Percentiles rank a stretch among this genome's conserved stretches.
Conservation (phyloP, 2,113 vertebrate species). For the Eurystomus gularis region DNA sequence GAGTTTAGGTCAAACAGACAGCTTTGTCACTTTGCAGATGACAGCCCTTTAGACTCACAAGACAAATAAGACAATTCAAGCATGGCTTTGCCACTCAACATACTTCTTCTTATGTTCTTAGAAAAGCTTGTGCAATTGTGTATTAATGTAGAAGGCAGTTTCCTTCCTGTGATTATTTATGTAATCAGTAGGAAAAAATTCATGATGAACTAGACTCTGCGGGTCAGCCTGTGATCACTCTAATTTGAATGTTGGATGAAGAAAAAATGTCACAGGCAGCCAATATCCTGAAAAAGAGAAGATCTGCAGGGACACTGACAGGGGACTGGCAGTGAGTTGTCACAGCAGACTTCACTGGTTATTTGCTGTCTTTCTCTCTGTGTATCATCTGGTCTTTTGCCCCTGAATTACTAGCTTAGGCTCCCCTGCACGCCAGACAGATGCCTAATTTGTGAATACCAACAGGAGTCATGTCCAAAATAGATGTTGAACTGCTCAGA, state of each 20-base stretch:
- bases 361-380: not conserved
- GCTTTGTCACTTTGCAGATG: slow-evolving; percentile 31
- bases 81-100: not conserved
- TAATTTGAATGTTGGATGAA: slow-evolving; percentile 56
- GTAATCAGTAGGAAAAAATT: slow-evolving; percentile 56
- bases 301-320: not conserved
- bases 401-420: slow-evolving; percentile 9
- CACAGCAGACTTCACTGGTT: not conserved
- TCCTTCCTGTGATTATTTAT: slow-evolving; percentile 50
- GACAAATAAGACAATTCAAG: slow-evolving; percentile 34
- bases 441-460: slow-evolving; percentile 40
- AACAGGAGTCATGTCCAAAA: slow-evolving; percentile 8
- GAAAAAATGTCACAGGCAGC: slow-evolving; percentile 13
- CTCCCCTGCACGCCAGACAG: slow-evolving; percentile 6
- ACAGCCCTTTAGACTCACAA: slow-evolving; percentile 8
- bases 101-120: slow-evolving; percentile 3
- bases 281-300: slow-evolving; percentile 14
- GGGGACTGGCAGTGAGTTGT: not conserved
- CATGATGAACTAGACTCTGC: slow-evolving; percentile 6
- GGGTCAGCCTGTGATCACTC: slow-evolving; percentile 46
- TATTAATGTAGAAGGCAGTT: slow-evolving; percentile 29
- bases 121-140: slow-evolving; percentile 22
- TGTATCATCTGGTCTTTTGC: slow-evolving; percentile 27
- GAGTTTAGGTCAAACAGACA: slow-evolving; percentile 12
- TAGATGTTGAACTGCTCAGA: slow-evolving; percentile 1